Evolutionary conservation across 1,140 invertebrate genomes (phyloP), one percentile per base, ranked within the genome.

Genomic region (Drosophila pallidifrons): DNA sequence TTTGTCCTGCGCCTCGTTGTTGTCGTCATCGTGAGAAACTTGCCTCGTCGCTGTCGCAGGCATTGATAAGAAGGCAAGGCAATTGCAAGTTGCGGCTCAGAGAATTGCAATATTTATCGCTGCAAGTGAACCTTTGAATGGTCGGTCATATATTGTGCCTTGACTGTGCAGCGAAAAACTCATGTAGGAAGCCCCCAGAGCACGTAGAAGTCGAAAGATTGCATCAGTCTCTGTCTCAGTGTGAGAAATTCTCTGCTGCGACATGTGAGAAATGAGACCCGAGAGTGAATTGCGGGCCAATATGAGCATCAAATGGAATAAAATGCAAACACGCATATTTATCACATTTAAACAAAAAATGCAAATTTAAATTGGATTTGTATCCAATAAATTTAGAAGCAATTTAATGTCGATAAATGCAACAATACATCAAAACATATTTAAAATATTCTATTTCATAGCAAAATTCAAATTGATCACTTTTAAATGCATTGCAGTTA

Each of bases 61-160:
- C 70, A 10, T 76, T 87, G 83, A 87, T 87, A 87, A 85, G 82
- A 65, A 80, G 58, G 58, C 25, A 16, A 65, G 46, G 32, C 30
- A 43, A 43, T n/a, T 32, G 43, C 65, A 10, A 57, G 32, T 32
- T 5, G 52, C n/a, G 15, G 13, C 41, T 16, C 41, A 45, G n/a
- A 57, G 54, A 79, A 70, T 82, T 68, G 85, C 77, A 83, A 88
- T 82, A 67, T 83, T 88, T 88, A 88, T 88, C 83, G 83, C 81
- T 75, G 69, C 57, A 67, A 89, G 54, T 89, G 83, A 88, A 88
- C 83, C 85, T 63, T 83, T 52, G 51, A 72, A 46, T 70, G 58
- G 55, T 71, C 73, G 69, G 49, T 75, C 75, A 80, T 71, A 71
- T 69, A 61, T 67, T 55, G 35, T 57, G 45, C 66, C 76, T 59